phyloP scores from a whole-genome alignment of 37 sponge, comb jelly and placozoan species.

The Axinella damicornis region DNA sequence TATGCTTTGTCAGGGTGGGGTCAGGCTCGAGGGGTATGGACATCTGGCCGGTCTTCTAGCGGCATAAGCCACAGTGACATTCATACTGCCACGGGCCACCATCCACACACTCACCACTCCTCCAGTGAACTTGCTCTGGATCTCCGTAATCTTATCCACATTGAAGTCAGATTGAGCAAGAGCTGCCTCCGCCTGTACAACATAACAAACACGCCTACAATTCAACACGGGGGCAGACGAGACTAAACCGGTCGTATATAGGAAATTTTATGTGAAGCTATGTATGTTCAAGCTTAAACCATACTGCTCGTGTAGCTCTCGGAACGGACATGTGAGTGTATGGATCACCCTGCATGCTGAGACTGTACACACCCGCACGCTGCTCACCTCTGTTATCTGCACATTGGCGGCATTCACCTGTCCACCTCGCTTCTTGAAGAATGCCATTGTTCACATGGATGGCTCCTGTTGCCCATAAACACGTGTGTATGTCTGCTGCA shows the following conservation, averaged over 20 bases:
- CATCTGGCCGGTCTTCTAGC: not conserved
- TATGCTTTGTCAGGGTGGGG: too few species aligned
- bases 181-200: constrained; percentile 59
- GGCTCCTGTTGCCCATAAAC: too few species aligned
- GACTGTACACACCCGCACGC: too few species aligned
- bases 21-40: not conserved
- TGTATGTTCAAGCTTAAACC: too few species aligned
- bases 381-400: constrained; percentile 24
- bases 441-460: not conserved
- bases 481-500: too few species aligned
- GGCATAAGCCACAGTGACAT: too few species aligned
- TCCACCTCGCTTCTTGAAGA: constrained; percentile 23
- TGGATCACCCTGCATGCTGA: not conserved
- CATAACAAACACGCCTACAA: not conserved
- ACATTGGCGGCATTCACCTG: constrained; percentile 21
- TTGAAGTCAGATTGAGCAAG: constrained; percentile 86
- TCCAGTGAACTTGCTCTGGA: constrained; percentile 81
- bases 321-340: too few species aligned
- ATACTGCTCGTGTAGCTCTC: too few species aligned
- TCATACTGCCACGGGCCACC: not conserved
- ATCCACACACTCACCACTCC: constrained; percentile 65
- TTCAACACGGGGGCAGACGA: too few species aligned
- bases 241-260: too few species aligned
- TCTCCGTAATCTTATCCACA: constrained; percentile 77
- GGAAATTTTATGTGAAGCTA: too few species aligned